Percentiles rank a stretch among this genome's conserved stretches.
These are phyloP conservation scores for Sternarchorhynchus goeldii DNA, from an alignment of 2,797 vertebrate species.

Conservation along the genomic window DNA sequence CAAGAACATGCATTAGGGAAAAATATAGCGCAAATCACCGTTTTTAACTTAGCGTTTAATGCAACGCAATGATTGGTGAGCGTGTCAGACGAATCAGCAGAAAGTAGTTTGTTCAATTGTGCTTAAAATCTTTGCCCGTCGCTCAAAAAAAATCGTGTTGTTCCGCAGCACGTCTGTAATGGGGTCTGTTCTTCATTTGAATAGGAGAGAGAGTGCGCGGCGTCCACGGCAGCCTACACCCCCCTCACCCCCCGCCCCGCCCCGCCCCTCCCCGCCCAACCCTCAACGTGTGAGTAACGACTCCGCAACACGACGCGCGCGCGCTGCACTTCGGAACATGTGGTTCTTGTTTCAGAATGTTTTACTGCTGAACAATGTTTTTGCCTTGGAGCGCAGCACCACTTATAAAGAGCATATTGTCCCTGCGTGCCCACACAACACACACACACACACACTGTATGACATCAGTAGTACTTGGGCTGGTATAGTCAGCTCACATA, in stretches of 20 bases:
- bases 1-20: conserved; percentile 24
- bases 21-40: conserved; percentile 11
- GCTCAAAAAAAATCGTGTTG: conserved; percentile 1
- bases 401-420: conserved; percentile 84
- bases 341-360: conserved; percentile 81
- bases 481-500: conserved; percentile 61
- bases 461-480: conserved; percentile 61
- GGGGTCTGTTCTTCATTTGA: conserved; percentile 71
- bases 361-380: conserved; percentile 83
- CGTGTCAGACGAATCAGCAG: conserved; percentile 49
- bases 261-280: conserved; percentile 58
- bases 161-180: conserved; percentile 48
- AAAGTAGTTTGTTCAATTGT: conserved; percentile 52
- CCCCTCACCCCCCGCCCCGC: conserved; percentile 58
- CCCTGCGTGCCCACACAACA: conserved; percentile 73
- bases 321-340: conserved; percentile 76
- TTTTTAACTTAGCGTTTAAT: conserved; percentile 22
- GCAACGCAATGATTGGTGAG: conserved; percentile 49
- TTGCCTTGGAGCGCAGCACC: conserved; percentile 76
- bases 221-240: conserved; percentile 63
- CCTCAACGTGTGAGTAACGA: conserved; percentile 61
- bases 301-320: conserved; percentile 65
- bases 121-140: conserved; percentile 56
- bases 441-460: conserved; percentile 35
- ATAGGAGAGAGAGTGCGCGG: conserved; percentile 69